Evolutionary conservation across 2,797 vertebrate genomes (phyloP), one percentile per base, ranked within the genome.

Genomic region (Aulostomus chinensis): DNA sequence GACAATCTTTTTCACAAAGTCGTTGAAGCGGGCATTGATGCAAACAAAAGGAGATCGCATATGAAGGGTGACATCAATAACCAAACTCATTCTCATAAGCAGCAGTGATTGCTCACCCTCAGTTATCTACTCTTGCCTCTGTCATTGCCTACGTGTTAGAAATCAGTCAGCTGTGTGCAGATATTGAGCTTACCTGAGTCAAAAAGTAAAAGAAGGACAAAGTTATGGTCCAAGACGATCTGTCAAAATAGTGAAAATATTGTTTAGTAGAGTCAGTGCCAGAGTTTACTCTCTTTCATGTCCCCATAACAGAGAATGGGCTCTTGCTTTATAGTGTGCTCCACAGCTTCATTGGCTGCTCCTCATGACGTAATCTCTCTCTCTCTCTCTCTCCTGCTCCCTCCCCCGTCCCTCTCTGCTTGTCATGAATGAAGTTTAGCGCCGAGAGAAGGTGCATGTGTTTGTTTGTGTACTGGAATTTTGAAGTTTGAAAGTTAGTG

Each of bases 301-400:
- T 82, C 58, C 49, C 65, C 36, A 66, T 74, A 70, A 58, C 54
- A 39, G 48, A 66, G 74, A 76, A 73, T 66, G 76, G 62, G 54
- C 58, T 69, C 64, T 34, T 68, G 59, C 69, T 91, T 90, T 92
- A 92, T 92, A 92, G 72, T 51, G 80, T 65, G 72, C 68, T 69
- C 45, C 62, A 34, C 57, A 41, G 32, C 50, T 68, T 73, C 56
- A 91, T 92, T 91, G 90, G 91, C 64, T 84, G 78, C 31, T 37
- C 35, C 9, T 58, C 56, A 42, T 90, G 87, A 90, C 81, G 80
- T 85, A 76, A 68, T 5, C 31, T 2, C 43, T 9, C 59, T 16
- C 66, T 26, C 54, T 7, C 60, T 4, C 42, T n/a, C n/a, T n/a
- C n/a, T n/a, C n/a, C n/a, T n/a, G n/a, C n/a, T n/a, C n/a, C n/a